Conservation (phyloP, 1,140 invertebrate genomes). For the Drosophila mayri region DNA sequence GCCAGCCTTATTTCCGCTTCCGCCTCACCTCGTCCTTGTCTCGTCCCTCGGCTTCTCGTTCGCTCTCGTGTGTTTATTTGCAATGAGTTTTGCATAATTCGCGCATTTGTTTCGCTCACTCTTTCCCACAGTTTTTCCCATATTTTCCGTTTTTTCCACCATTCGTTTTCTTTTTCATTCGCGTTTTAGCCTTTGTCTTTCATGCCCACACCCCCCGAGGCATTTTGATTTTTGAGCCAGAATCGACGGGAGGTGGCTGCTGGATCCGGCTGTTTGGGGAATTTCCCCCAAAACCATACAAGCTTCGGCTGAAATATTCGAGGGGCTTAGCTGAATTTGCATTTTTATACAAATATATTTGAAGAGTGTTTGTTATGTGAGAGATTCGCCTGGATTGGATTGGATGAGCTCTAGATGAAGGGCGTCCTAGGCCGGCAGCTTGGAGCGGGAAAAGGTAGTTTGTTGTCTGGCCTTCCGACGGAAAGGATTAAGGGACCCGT, state of each 20-base stretch:
- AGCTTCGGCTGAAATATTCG: slow-evolving; percentile 75
- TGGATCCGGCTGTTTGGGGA: slow-evolving; percentile 25
- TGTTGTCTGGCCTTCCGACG: slow-evolving; percentile 53
- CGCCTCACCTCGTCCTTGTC: slow-evolving; percentile 1
- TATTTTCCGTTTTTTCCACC: slow-evolving; percentile 18
- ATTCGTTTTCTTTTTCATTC: slow-evolving; percentile 3
- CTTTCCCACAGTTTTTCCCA: slow-evolving; percentile 1
- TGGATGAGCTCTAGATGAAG: slow-evolving; percentile 46
- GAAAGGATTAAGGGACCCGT: slow-evolving; percentile 18
- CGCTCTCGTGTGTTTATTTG: slow-evolving; percentile 69
- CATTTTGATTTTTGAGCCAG: slow-evolving; percentile 77
- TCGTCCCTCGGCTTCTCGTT: slow-evolving; percentile 5
- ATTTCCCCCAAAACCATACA: slow-evolving; percentile 63
- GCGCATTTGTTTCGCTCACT: slow-evolving; percentile 77
- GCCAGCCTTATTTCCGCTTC: slow-evolving; percentile 41
- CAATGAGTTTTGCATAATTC: slow-evolving; percentile 83
- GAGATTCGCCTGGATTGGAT: slow-evolving; percentile 29
- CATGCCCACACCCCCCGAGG: slow-evolving; percentile 28
- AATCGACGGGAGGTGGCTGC: slow-evolving; percentile 51
- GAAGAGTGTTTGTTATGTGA: slow-evolving; percentile 65
- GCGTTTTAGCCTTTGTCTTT: slow-evolving; percentile 41
- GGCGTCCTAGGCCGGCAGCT: slow-evolving; percentile 6
- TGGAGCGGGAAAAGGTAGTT: slow-evolving; percentile 26
- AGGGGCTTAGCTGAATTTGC: slow-evolving; percentile 82
- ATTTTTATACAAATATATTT: slow-evolving; percentile 84